A percentile compares a stretch with the other conserved stretches of the same genome.
Evolutionary conservation across 1,140 invertebrate genomes (phyloP).

Genomic region (Hylaeus volcanicus): DNA sequence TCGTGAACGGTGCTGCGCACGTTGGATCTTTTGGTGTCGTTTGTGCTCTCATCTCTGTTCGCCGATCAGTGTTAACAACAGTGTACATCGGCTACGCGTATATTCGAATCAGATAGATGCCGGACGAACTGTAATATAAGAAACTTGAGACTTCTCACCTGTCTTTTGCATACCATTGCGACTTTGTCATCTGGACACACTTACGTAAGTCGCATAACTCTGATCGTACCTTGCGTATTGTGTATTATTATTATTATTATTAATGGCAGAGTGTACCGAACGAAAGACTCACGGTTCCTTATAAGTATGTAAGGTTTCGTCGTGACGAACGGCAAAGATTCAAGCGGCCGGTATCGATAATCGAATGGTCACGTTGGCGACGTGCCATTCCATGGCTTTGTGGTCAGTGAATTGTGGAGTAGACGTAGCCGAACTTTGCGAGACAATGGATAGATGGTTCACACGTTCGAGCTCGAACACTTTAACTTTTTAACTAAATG

Average conservation of each 20-base stretch:
- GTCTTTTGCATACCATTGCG: not conserved
- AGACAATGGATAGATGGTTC: too few species aligned
- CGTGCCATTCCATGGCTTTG: not conserved
- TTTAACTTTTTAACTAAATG: too few species aligned
- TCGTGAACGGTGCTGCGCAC: not conserved
- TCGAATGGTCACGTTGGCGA: not conserved
- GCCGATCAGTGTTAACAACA: not conserved
- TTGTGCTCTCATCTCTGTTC: not conserved
- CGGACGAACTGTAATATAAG: not conserved
- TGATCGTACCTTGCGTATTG: not conserved
- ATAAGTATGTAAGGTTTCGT: not conserved
- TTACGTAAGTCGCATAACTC: slow-evolving; percentile 55
- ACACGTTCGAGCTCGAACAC: too few species aligned
- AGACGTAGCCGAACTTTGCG: too few species aligned
- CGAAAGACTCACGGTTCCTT: not conserved
- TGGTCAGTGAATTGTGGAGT: too few species aligned
- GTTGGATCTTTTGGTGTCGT: slow-evolving; percentile 16
- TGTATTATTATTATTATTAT: not conserved
- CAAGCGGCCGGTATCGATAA: not conserved
- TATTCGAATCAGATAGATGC: not conserved
- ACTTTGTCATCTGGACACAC: slow-evolving; percentile 1
- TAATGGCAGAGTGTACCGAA: not conserved
- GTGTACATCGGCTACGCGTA: slow-evolving; percentile 7
- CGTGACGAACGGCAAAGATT: not conserved
- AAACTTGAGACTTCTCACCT: not conserved